Base-by-base conservation (phyloP, 2,797 vertebrate genomes). In the Paratrypauchen microcephalus region DNA sequence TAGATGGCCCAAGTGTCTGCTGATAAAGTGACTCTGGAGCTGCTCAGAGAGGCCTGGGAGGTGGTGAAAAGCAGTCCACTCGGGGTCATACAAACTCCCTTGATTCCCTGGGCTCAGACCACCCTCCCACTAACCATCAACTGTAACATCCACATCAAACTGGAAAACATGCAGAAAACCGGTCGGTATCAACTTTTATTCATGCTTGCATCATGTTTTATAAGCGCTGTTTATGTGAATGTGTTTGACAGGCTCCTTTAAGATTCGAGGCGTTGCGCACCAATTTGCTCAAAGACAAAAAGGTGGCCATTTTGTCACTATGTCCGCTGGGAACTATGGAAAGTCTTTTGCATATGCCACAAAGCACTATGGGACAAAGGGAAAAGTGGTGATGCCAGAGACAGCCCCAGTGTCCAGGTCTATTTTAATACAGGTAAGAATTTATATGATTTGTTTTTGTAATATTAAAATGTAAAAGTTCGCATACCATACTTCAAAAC, bases 311-410 rank as follows among this genome's bases (percentile, higher is more conserved):
- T 93, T 94, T 82, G 92, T 95, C 68, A 94, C 93, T 64, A 89
- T 95, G 89, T 95, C 94, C 56, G 92, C 94, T 4, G 94, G 93
- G 72, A 95, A 95, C 83, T 95, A 94, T 62, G 94, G 93, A 69
- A 95, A 93, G 73, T 84, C 93, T 12, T 95, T 95, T 86, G 92
- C 92, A 0, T 94, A 85, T 5, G 94, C 94, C 30, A 89, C 83
- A 8, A 93, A 93, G 68, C 91, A 93, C 83, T 94, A 92, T 1
- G 87, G 90, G 28, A 86, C 83, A 41, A 89, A 84, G 76, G 93
- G 93, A 30, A 95, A 94, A 74, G 93, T 94, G 75, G 91, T 94
- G 66, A 94, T 95, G 93, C 92, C 92, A 0, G 92, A 94, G 71
- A 93, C 88, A 0, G 90, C 93, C n/a, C 93, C 94, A 0, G 41